Percentiles rank a stretch among this genome's conserved stretches.
These are phyloP conservation scores for Mimachlamys varia DNA, from an alignment of 2,888 invertebrate species.

Conservation along the genomic window DNA sequence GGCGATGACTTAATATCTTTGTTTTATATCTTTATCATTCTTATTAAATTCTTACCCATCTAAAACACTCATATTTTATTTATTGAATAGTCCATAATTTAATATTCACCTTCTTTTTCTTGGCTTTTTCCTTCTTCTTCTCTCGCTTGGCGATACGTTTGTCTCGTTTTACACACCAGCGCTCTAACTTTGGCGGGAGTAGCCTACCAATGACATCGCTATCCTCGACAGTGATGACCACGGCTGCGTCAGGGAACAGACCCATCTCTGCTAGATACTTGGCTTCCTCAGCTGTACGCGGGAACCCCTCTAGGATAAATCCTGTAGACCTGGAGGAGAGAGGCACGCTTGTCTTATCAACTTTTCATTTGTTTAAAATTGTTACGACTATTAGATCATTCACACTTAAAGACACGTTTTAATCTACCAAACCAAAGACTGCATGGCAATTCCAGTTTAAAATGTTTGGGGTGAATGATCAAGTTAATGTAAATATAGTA, in stretches of 20 bases:
- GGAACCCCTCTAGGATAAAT: slow-evolving; percentile 81
- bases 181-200: slow-evolving; percentile 79
- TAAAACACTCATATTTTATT: no score
- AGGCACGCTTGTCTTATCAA: neutral
- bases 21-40: no score
- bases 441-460: no score
- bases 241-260: slow-evolving; percentile 79
- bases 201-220: slow-evolving; percentile 78
- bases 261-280: slow-evolving; percentile 76
- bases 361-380: neutral
- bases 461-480: no score
- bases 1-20: neutral
- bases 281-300: slow-evolving; percentile 79
- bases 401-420: no score
- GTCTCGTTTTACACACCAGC: slow-evolving; percentile 77
- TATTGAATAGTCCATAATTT: slow-evolving; percentile 39
- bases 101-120: slow-evolving; percentile 78
- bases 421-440: no score
- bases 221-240: slow-evolving; percentile 77
- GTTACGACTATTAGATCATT: neutral
- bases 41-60: no score
- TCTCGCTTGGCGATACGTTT: slow-evolving; percentile 72
- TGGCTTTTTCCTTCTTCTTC: slow-evolving; percentile 76
- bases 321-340: slow-evolving; percentile 76
- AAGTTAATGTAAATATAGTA: no score